Conservation (phyloP, 2,797 vertebrate genomes). For the Chelon auratus region DNA sequence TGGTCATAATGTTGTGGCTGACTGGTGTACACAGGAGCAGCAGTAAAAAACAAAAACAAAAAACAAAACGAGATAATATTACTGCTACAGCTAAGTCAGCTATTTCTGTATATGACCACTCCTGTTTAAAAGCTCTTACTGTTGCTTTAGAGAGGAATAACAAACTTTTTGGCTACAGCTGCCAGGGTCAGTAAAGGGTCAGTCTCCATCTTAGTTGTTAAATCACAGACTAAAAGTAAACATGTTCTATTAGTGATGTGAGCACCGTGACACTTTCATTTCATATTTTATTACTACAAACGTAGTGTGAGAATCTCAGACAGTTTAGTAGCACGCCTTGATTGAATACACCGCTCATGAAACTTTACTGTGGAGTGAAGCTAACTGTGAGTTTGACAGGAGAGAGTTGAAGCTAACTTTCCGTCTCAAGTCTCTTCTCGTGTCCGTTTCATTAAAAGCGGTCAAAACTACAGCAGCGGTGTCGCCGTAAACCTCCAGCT, state of each 20-base stretch:
- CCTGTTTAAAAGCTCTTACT: too few species aligned
- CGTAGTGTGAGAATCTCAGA: background rate
- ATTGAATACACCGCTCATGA: background rate
- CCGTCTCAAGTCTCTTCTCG: background rate
- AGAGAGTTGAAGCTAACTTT: constrained; percentile 19
- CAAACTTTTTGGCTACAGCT: too few species aligned
- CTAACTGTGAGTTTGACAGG: background rate
- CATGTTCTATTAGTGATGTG: background rate
- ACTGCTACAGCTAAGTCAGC: too few species aligned
- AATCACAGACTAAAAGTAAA: background rate
- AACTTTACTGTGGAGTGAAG: background rate
- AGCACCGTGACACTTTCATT: background rate
- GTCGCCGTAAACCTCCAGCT: background rate
- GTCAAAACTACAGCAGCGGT: background rate
- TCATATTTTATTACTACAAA: background rate
- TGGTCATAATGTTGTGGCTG: too few species aligned
- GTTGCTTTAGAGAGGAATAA: too few species aligned
- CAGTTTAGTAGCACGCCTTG: background rate
- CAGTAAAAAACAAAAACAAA: too few species aligned
- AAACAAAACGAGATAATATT: too few species aligned
- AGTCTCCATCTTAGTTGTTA: background rate
- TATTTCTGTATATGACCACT: too few species aligned
- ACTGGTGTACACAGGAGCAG: too few species aligned
- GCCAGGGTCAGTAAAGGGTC: too few species aligned
- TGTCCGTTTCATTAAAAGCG: background rate